Conservation (phyloP, 2,888 invertebrate genomes). For the Coremacera marginata region DNA sequence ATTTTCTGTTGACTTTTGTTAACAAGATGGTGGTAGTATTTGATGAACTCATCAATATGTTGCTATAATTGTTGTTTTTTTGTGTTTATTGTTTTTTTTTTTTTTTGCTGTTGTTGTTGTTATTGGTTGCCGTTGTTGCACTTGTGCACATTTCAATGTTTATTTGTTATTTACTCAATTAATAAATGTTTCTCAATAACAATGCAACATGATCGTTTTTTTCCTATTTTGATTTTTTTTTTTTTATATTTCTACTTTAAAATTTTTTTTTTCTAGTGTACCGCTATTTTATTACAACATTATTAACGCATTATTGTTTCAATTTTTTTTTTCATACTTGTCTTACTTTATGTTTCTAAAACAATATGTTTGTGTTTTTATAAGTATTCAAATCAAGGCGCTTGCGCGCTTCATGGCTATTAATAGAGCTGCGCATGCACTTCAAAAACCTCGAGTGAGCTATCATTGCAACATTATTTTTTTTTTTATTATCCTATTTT, state of each 20-base stretch:
- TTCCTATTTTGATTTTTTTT: background rate
- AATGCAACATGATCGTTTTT: background rate
- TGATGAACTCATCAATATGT: background rate
- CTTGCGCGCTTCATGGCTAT: background rate
- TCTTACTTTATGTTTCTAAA: background rate
- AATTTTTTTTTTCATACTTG: background rate
- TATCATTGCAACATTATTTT: background rate
- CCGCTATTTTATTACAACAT: background rate
- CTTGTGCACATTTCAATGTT: slow-evolving; percentile 14
- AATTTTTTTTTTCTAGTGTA: background rate
- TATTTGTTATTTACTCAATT: slow-evolving; percentile 8
- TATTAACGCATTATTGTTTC: background rate
- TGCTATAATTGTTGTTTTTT: background rate
- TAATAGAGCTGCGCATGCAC: background rate
- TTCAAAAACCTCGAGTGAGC: background rate
- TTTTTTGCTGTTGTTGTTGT: background rate
- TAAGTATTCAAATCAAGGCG: slow-evolving; percentile 19
- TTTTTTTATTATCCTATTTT: background rate
- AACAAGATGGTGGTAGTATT: too few relatives aligned
- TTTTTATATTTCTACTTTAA: background rate
- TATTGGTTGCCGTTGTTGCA: background rate
- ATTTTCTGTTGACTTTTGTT: background rate
- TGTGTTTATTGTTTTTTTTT: too few relatives aligned
- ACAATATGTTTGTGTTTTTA: background rate
- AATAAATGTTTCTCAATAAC: slow-evolving; percentile 16